These are phyloP conservation scores for Leontopithecus rosalia DNA, from an alignment of 2,797 vertebrate species.

Conservation along the genomic window DNA sequence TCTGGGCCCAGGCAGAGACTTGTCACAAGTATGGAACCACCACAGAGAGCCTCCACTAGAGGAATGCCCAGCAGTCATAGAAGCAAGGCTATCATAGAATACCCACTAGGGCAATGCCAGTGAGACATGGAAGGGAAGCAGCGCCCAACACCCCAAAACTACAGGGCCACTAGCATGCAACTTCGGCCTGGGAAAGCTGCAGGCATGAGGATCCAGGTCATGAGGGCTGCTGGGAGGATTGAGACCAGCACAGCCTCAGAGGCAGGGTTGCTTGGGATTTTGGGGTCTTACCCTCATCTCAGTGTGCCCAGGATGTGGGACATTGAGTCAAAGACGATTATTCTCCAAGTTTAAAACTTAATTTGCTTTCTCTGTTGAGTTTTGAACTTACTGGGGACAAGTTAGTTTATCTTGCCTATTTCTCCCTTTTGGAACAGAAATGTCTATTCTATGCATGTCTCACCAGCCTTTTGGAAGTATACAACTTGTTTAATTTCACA, in stretches of 20 bases:
- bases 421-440: background rate
- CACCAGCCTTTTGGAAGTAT: background rate
- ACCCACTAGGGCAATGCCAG: background rate
- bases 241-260: background rate
- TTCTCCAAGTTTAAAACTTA: background rate
- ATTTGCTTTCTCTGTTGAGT: background rate
- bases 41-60: background rate
- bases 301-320: background rate
- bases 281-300: background rate
- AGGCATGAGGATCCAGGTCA: background rate
- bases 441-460: background rate
- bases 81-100: background rate
- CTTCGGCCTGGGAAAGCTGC: background rate
- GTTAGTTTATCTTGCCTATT: background rate
- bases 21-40: background rate
- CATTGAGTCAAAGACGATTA: background rate
- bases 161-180: background rate
- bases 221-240: background rate
- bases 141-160: background rate
- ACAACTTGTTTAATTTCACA: background rate
- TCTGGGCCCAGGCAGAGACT: background rate
- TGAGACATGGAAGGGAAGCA: background rate
- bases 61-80: background rate
- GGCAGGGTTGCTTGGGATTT: background rate
- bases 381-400: background rate